Base-by-base conservation (phyloP, 2,797 vertebrate species). In the Alauda arvensis region DNA sequence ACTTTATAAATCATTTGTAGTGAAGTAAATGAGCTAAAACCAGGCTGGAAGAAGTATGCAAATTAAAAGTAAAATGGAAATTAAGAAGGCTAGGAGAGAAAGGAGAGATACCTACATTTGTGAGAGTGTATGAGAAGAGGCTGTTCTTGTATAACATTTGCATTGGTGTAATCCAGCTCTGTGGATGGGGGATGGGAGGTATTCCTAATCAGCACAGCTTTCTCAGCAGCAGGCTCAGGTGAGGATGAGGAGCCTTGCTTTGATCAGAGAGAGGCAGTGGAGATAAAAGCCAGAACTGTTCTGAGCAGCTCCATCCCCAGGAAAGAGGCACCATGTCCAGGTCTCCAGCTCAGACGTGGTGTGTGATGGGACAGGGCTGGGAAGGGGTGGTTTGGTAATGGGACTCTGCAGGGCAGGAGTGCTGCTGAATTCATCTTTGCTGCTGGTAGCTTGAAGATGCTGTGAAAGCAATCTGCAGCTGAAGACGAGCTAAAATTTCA, bases 21-120 rank as follows among this genome's bases (percentile, higher is more conserved):
- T 51, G 68, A 91, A 65, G 87, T 88, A 94, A 93, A 90, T 84
- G 75, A 65, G 43, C 75, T 94, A 84, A 89, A 95, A 77, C 70
- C 66, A 84, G 71, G 37, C 77, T 93, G 87, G 74, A 90, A 89
- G 57, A 79, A 77, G 43, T 82, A 90, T 90, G 92, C 40, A 91
- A 93, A 94, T 92, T 33, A 63, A 69, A 69, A 90, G 23, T 40
- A 56, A 85, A 90, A 83, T 74, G 65, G 77, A 89, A 93, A 86
- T 93, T 49, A 75, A 82, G 75, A 74, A 51, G 67, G 42, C 77
- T 85, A 2, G 60, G 77, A 85, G 63, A 63, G 63, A 83, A 77
- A 68, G 71, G 56, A 87, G 51, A 62, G 49, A 72, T 18, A 67
- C 60, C 52, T 72, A 2, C 33, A 7, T 60, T 70, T 89, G 49